A percentile compares a stretch with the other conserved stretches of the same genome.
phyloP scores from a whole-genome alignment of 2,113 vertebrate genomes.

The Nannospalax galili region DNA sequence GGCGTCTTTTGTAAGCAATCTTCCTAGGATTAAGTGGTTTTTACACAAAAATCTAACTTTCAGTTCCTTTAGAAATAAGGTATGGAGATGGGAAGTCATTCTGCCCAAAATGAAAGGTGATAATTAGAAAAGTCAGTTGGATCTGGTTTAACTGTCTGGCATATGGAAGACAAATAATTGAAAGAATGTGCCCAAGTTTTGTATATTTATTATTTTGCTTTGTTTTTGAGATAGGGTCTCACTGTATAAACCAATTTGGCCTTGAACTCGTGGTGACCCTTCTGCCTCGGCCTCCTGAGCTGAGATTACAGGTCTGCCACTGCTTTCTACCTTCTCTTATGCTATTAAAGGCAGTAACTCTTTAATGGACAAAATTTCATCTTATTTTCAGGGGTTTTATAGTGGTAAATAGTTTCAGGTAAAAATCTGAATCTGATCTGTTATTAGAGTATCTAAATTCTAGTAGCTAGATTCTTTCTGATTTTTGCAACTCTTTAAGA shows the following conservation, averaged over 20 bases:
- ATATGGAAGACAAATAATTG: neutral
- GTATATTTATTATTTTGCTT: neutral
- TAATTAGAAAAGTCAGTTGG: neutral
- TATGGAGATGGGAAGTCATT: neutral
- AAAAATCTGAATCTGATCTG: neutral
- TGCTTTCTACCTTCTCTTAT: neutral
- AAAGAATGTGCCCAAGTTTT: neutral
- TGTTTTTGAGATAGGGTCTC: neutral
- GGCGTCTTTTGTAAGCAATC: neutral
- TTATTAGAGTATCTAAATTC: neutral
- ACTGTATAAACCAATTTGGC: neutral
- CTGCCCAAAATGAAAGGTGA: neutral
- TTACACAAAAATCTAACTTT: neutral
- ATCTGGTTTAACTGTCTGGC: neutral
- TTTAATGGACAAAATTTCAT: neutral
- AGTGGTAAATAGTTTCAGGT: neutral
- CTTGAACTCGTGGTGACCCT: neutral
- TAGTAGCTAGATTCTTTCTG: neutral
- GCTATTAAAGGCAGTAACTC: neutral
- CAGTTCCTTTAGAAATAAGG: neutral
- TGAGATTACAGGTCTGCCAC: neutral
- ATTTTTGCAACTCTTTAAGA: constrained; percentile 42
- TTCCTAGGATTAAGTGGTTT: neutral
- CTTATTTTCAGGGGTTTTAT: neutral
- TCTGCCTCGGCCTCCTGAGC: neutral